Conservation (phyloP, 2,113 vertebrate species). For the Gadus chalcogrammus region DNA sequence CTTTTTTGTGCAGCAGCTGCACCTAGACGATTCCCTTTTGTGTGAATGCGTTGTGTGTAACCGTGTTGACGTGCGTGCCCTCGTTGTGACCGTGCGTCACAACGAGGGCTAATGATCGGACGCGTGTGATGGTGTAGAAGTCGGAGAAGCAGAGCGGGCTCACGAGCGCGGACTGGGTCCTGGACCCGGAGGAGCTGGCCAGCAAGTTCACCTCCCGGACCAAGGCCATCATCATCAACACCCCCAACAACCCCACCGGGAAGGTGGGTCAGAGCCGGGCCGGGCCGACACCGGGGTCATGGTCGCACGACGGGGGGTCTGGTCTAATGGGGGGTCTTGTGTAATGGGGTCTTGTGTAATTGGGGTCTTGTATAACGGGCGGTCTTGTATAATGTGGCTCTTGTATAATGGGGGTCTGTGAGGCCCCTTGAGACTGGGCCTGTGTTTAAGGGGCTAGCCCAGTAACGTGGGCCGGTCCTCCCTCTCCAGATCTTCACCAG, state of each 20-base stretch:
- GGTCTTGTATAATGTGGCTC: too few species aligned
- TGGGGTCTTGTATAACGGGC: too few species aligned
- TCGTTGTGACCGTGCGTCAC: too few species aligned
- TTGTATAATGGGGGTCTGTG: background rate
- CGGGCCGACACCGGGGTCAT: too few species aligned
- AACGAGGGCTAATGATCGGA: too few species aligned
- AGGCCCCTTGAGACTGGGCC: background rate
- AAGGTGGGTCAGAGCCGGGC: constrained; percentile 73
- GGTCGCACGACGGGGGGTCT: too few species aligned
- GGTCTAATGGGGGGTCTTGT: too few species aligned
- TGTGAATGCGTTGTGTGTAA: background rate
- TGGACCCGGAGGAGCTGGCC: constrained; percentile 85
- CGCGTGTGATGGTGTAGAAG: constrained; percentile 60
- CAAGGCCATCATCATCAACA: constrained; percentile 95
- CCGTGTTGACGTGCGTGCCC: too few species aligned
- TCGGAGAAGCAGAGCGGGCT: constrained; percentile 47
- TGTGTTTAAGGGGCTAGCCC: too few species aligned
- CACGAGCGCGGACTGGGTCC: constrained; percentile 85
- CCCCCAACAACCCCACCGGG: constrained; percentile 90
- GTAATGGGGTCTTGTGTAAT: too few species aligned
- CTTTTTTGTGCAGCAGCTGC: too few species aligned
- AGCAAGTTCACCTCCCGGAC: constrained; percentile 93
- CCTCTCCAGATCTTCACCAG: constrained; percentile 80
- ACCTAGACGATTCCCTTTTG: too few species aligned
- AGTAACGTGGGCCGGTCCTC: constrained; percentile 13